Base-by-base conservation (phyloP, 1,140 invertebrate genomes). In the Lucilia sericata region DNA sequence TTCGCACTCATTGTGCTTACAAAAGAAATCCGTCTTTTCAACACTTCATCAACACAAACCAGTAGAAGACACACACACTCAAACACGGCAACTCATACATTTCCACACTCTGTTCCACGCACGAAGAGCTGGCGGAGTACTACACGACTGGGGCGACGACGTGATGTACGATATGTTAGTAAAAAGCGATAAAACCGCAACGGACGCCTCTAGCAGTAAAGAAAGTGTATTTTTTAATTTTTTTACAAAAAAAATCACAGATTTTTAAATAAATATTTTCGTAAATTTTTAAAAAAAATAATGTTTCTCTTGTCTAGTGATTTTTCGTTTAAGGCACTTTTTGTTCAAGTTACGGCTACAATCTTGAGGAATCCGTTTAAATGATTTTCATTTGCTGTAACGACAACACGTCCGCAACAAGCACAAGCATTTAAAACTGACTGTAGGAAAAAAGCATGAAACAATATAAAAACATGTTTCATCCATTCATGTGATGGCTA, bases 11-110 rank as follows among this genome's bases (percentile, higher is more conserved):
- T 80, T 51, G 76, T 42, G n/a, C 65, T 80, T 49, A 49, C n/a
- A 80, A 80, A 80, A 80, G 42, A 80, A 80, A 80, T 76, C 74
- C 74, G 74, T 76, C 74, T 76, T 76, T 76, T 76, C 74, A 76
- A 76, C 74, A 76, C 74, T 47, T 76, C 74, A 76, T 76, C 74
- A 76, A 42, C 36, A 80, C 47, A 34, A 76, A 76, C 74, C 34
- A 42, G 19, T 14, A 30, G 25, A 30, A 30, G 25, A 30, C 25
- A 78, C 42, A 51, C 76, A 80, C n/a, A 80, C 42, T 5, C 36
- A 30, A 30, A 30, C 25, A 30, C 25, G 25, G 9, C 2, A 51
- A 42, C 17, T 49, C n/a, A 80, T 49, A 80, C n/a, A 51, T 5
- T 17, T 42, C 8, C 5, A 42, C 75, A 42, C 55, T 42, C 42